Evolutionary conservation across 2,113 vertebrate species (phyloP).

Genomic region (Paramormyrops kingsleyae): DNA sequence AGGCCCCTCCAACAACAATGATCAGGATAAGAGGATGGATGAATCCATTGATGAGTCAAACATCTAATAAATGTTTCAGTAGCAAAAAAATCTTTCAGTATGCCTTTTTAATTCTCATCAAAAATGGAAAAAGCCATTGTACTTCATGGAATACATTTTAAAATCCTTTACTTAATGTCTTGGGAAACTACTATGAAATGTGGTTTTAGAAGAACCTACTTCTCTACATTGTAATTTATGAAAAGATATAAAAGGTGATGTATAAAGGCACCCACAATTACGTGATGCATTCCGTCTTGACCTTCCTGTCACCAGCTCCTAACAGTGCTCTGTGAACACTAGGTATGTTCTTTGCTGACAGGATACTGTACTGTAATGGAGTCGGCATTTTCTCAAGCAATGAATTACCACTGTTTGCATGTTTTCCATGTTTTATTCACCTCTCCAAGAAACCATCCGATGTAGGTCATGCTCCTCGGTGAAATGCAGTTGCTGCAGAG

Average conservation of each 20-base stretch:
- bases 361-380: not conserved
- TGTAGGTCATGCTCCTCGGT: not conserved
- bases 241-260: not conserved
- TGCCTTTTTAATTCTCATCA: not conserved
- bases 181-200: not conserved
- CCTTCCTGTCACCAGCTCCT: not conserved
- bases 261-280: not conserved
- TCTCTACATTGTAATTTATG: not conserved
- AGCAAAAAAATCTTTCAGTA: not conserved
- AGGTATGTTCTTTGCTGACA: not conserved
- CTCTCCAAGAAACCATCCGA: not conserved
- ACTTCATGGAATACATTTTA: not conserved
- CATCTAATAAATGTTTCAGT: not conserved
- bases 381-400: not conserved
- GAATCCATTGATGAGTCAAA: not conserved
- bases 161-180: not conserved
- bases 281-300: not conserved
- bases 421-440: not conserved
- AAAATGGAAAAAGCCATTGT: not conserved
- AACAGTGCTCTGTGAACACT: not conserved
- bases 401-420: not conserved
- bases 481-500: not conserved
- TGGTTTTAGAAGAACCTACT: not conserved
- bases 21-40: not conserved
- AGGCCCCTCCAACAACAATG: no score